Evolutionary conservation across 2,797 vertebrate genomes (phyloP).

Genomic region (Denticeps clupeoides): DNA sequence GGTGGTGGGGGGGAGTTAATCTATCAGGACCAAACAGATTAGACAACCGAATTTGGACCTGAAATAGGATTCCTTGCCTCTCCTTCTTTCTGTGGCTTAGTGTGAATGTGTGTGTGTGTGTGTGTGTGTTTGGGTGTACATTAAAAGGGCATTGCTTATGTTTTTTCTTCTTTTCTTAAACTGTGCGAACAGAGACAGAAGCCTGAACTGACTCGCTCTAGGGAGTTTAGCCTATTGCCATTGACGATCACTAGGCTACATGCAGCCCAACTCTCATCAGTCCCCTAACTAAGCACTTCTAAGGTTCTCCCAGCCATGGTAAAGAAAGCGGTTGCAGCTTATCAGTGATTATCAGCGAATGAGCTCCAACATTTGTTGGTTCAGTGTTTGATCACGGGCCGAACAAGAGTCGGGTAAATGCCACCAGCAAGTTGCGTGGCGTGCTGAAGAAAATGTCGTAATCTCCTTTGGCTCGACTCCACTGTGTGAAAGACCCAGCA

Average conservation of each 20-base stretch:
- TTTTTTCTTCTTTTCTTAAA: no score
- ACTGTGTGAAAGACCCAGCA: constrained; percentile 7
- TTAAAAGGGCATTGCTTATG: background rate
- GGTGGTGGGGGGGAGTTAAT: background rate
- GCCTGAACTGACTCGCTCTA: no score
- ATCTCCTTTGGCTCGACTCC: constrained; percentile 7
- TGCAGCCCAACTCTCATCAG: no score
- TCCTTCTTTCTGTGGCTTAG: no score
- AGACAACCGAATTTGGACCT: background rate
- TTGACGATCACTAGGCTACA: no score
- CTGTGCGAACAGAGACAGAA: no score
- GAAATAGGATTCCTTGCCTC: background rate
- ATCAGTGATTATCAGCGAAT: no score
- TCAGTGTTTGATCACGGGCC: constrained; percentile 9
- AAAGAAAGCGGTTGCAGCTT: no score
- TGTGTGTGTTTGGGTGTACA: background rate
- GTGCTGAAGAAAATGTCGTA: constrained; percentile 17
- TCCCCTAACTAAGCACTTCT: no score
- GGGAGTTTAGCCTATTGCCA: no score
- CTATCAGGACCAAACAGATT: background rate
- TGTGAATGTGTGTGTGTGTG: background rate
- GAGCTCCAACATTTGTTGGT: no score
- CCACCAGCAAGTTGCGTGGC: constrained; percentile 8
- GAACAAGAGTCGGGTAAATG: background rate
- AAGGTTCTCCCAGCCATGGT: no score